These are phyloP conservation scores for Lanius ludovicianus DNA, from an alignment of 2,113 vertebrate species.

Conservation along the genomic window DNA sequence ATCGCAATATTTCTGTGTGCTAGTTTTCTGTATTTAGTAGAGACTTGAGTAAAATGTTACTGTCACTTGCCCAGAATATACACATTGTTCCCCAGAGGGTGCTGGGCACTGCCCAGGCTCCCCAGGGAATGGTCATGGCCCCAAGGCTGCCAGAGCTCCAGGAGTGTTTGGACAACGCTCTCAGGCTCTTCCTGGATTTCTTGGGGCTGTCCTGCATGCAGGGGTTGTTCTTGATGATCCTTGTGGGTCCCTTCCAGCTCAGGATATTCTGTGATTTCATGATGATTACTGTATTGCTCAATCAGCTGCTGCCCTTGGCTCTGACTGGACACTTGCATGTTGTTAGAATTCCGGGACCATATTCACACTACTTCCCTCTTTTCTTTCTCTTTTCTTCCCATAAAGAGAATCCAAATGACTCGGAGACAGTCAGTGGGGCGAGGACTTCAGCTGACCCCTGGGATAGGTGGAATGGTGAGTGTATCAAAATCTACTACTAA, in stretches of 20 bases:
- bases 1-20: neutral
- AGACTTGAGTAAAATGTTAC: neutral
- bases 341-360: neutral
- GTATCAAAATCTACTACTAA: neutral
- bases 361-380: neutral
- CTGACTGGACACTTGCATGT: neutral
- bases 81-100: neutral
- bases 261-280: neutral
- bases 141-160: neutral
- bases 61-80: neutral
- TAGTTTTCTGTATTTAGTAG: neutral
- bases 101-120: neutral
- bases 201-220: neutral
- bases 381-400: neutral
- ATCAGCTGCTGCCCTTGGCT: neutral
- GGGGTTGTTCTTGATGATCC: neutral
- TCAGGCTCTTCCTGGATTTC: neutral
- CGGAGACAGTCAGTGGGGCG: conserved; percentile 86
- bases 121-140: neutral
- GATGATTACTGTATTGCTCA: neutral
- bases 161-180: neutral
- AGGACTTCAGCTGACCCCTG: conserved; percentile 86
- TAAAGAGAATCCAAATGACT: conserved; percentile 80
- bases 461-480: conserved; percentile 85
- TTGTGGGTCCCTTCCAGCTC: neutral